phyloP scores from a whole-genome alignment of 2,113 vertebrate genomes.

The Mustela lutreola region DNA sequence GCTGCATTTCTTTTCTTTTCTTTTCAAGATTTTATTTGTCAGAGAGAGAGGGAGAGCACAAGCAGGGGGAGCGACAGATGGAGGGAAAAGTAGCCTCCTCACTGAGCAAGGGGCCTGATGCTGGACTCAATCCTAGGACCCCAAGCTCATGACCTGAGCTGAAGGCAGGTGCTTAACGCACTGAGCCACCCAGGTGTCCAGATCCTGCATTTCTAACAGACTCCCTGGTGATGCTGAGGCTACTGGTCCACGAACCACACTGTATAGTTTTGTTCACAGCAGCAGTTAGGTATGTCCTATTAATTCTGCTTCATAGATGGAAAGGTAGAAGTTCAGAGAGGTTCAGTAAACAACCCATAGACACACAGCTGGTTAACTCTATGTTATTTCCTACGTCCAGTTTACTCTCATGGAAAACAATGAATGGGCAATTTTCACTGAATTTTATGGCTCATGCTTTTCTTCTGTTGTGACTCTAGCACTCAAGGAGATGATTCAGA shows the following conservation, averaged over 20 bases:
- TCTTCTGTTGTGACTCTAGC: neutral
- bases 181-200: neutral
- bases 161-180: neutral
- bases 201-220: neutral
- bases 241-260: neutral
- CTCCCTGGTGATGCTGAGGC: neutral
- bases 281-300: neutral
- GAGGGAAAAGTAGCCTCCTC: too few species aligned
- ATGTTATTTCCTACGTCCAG: neutral
- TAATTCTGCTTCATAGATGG: neutral
- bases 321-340: neutral
- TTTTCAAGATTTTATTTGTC: neutral
- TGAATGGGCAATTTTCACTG: neutral
- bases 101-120: too few species aligned
- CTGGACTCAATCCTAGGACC: neutral
- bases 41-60: neutral
- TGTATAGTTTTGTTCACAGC: neutral
- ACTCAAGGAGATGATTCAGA: neutral
- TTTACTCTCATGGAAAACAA: neutral
- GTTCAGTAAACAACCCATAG: neutral
- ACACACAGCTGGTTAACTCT: neutral
- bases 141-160: neutral
- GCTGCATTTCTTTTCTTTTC: neutral
- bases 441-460: neutral
- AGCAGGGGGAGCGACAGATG: too few species aligned